Percentiles rank a stretch among this genome's conserved stretches.
phyloP scores from a whole-genome alignment of 2,113 vertebrate genomes.

The Coracopsis vasa region DNA sequence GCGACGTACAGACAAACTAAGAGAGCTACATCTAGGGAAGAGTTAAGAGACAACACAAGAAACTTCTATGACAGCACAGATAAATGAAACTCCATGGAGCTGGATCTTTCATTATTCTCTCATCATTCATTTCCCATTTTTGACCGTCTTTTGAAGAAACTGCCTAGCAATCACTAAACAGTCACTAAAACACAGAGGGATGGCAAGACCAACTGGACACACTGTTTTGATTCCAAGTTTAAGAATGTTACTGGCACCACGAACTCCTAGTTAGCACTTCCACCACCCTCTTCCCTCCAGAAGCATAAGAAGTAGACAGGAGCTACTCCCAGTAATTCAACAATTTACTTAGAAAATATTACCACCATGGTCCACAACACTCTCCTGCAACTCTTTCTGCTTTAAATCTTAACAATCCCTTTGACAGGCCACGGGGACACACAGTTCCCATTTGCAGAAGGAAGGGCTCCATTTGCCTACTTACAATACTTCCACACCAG shows the following conservation, averaged over 20 bases:
- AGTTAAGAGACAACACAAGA: neutral
- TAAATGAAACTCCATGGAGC: accelerated
- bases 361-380: accelerated
- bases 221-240: accelerated
- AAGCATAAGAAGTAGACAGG: neutral
- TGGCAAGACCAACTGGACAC: accelerated
- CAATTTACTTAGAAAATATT: neutral
- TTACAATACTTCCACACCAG: neutral
- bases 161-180: neutral
- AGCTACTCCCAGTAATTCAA: neutral
- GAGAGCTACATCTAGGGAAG: neutral
- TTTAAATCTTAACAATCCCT: too few species aligned
- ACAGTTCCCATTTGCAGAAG: accelerated
- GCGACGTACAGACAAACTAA: neutral
- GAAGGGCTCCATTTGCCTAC: neutral
- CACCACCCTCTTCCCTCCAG: accelerated
- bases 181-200: too few species aligned
- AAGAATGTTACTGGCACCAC: neutral
- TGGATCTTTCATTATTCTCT: neutral
- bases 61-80: too few species aligned
- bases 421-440: neutral
- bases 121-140: too few species aligned
- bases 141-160: neutral
- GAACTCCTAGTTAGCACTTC: neutral
- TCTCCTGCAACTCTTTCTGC: accelerated